Conservation (phyloP, 2,797 vertebrate genomes). For the Chelidonichthys spinosus region DNA sequence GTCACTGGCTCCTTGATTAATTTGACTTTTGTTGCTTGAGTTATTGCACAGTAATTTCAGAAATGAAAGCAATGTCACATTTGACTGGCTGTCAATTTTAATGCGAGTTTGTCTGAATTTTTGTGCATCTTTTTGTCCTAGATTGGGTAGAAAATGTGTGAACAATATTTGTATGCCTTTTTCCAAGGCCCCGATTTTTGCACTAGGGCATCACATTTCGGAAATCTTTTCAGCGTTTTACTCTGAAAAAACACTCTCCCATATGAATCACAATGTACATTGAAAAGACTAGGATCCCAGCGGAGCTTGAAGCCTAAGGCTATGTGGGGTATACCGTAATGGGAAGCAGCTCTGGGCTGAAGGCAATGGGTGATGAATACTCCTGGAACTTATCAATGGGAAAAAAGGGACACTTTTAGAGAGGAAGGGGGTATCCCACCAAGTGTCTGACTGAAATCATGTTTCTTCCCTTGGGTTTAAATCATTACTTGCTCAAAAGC, state of each 20-base stretch:
- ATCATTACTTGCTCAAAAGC: slow-evolving; percentile 2
- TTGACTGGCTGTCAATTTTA: slow-evolving; percentile 43
- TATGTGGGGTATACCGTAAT: slow-evolving; percentile 55
- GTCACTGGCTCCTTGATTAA: slow-evolving; percentile 29
- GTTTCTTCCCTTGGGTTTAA: slow-evolving; percentile 40
- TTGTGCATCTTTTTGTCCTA: slow-evolving; percentile 9
- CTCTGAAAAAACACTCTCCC: slow-evolving; percentile 27
- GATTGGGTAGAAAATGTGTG: slow-evolving; percentile 9
- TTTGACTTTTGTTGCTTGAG: slow-evolving; percentile 33
- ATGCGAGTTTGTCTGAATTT: slow-evolving; percentile 12
- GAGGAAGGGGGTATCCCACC: slow-evolving; percentile 8
- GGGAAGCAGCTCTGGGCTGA: slow-evolving; percentile 55
- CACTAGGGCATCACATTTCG: neutral
- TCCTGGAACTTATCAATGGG: slow-evolving; percentile 44
- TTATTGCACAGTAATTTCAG: slow-evolving; percentile 44
- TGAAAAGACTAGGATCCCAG: slow-evolving; percentile 43
- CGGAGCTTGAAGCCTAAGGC: slow-evolving; percentile 55
- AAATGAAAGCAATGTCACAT: slow-evolving; percentile 30
- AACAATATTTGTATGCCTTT: neutral
- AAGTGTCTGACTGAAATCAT: slow-evolving; percentile 37
- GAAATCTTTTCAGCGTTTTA: slow-evolving; percentile 29
- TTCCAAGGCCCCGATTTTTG: slow-evolving; percentile 9
- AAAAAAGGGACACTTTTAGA: slow-evolving; percentile 51
- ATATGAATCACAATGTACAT: slow-evolving; percentile 33
- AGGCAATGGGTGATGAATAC: slow-evolving; percentile 62